A percentile compares a stretch with the other conserved stretches of the same genome.
Conservation (phyloP, 2,888 invertebrate species). For the Agapostemon virescens region DNA sequence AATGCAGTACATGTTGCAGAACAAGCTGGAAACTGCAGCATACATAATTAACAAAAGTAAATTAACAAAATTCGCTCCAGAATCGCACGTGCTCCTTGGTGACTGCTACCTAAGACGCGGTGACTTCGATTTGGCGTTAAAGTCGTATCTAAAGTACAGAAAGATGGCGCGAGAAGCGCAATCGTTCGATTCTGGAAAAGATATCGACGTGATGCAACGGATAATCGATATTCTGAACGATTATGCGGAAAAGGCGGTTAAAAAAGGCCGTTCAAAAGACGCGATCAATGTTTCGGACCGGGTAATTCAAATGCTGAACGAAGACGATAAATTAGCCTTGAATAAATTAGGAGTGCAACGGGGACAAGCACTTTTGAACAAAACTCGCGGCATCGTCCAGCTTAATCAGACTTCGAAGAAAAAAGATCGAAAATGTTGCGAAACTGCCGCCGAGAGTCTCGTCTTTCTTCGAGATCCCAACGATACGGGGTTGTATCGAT, state of each 20-base stretch:
- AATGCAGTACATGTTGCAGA: conserved; percentile 16
- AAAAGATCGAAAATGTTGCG: background rate
- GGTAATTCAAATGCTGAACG: conserved; percentile 33
- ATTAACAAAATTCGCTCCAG: conserved; percentile 23
- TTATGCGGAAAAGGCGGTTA: conserved; percentile 32
- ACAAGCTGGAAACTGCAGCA: conserved; percentile 22
- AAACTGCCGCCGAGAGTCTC: conserved; percentile 39
- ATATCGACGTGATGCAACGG: conserved; percentile 50
- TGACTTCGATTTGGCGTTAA: conserved; percentile 26
- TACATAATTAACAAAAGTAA: conserved; percentile 31
- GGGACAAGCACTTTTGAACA: conserved; percentile 28
- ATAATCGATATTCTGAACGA: conserved; percentile 61
- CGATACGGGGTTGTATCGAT: conserved; percentile 19
- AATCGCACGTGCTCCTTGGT: conserved; percentile 43
- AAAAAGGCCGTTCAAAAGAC: conserved; percentile 15
- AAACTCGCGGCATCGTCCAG: conserved; percentile 27
- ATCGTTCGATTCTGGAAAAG: background rate
- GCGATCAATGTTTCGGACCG: conserved; percentile 1
- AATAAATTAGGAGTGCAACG: conserved; percentile 31
- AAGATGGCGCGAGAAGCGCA: background rate
- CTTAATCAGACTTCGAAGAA: background rate
- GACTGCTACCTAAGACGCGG: conserved; percentile 32
- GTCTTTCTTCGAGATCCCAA: conserved; percentile 21
- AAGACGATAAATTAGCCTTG: conserved; percentile 21
- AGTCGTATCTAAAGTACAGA: conserved; percentile 32